Base-by-base conservation (phyloP, 2,113 vertebrate genomes). In the Malurus melanocephalus region DNA sequence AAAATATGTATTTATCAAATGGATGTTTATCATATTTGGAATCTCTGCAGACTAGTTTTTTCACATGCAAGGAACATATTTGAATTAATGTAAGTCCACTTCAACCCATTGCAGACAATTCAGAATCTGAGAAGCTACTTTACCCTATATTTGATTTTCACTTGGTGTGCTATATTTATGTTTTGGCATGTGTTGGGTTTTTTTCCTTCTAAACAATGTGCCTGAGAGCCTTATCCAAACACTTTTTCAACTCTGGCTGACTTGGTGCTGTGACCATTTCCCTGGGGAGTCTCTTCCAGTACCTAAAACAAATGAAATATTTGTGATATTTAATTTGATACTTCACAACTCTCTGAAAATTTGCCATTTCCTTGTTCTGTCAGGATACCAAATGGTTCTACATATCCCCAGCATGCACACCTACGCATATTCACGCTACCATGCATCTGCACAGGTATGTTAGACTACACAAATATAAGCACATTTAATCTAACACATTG, bases 111-210 rank as follows among this genome's bases (percentile, higher is more conserved):
- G 16, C 11, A 65, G 19, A 40, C 1, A 80, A 72, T 76, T 65
- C 42, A 88, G 46, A 56, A 83, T 43, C 16, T 62, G 18, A 65
- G 42, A 78, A 74, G 21, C 9, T 78, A 40, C 23, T 77, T 73
- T 38, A 43, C 4, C 32, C 3, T 51, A 2, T 48, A 33, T 80
- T 60, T 87, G 13, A 42, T 60, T 81, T 66, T 51, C n/a, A n/a
- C 21, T 78, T 62, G 14, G 3, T 46, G 38, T 69, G 11, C 48
- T 52, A n/a, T 17, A 33, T 32, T 32, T 80, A 20, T 32, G 3
- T 0, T 33, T 51, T 64, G 19, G 21, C 1, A 0, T 48, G 19
- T 19, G 13, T 17, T 69, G 3, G 3, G 2, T 22, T 24, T 85
- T 52, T 43, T 33, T 20, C 15, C 17, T 71, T 62, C 35, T 38